Base-by-base conservation (phyloP, 2,797 vertebrate genomes). In the Xenops minutus region DNA sequence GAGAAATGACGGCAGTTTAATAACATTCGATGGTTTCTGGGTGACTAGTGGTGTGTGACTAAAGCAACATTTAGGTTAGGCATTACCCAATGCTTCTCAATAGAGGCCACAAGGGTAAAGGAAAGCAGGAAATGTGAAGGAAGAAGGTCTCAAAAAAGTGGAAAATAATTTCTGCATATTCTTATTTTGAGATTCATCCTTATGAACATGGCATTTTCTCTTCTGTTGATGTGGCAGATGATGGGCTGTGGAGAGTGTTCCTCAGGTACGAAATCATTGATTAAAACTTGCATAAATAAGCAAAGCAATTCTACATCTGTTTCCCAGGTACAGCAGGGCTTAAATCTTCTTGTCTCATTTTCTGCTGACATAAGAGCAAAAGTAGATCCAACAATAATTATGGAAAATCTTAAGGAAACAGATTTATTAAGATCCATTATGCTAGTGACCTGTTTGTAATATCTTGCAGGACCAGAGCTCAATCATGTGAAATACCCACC, bases 41-140 rank as follows among this genome's bases (percentile, higher is more conserved):
- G 91, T 90, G 93, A 92, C 77, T 92, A 94, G 93, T 96, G 90
- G 82, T 93, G 95, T 96, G 92, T 96, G 93, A 97, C 96, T 97
- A 96, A 97, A 96, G 90, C 82, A 97, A 97, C 89, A 89, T 93
- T 95, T 95, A 62, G 82, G 36, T 88, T 92, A 84, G 89, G 87
- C 80, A 95, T 94, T 95, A 89, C 66, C 91, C 89, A 86, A 2
- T 5, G 44, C 83, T 82, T 80, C 89, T 73, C 93, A 87, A 14
- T 4, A 4, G 85, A 92, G 88, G 83, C 74, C 94, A 71, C 49
- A n/a, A 66, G 44, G 87, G 93, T 64, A 78, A 91, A 82, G 58
- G 18, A 86, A 95, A 77, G 66, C 87, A 95, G 88, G 74, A 92
- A 82, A 94, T n/a, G 34, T 39, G 73, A 81, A 95, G 78, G 85